phyloP scores from a whole-genome alignment of 2,888 invertebrate genomes.

The Keiferia lycopersicella region DNA sequence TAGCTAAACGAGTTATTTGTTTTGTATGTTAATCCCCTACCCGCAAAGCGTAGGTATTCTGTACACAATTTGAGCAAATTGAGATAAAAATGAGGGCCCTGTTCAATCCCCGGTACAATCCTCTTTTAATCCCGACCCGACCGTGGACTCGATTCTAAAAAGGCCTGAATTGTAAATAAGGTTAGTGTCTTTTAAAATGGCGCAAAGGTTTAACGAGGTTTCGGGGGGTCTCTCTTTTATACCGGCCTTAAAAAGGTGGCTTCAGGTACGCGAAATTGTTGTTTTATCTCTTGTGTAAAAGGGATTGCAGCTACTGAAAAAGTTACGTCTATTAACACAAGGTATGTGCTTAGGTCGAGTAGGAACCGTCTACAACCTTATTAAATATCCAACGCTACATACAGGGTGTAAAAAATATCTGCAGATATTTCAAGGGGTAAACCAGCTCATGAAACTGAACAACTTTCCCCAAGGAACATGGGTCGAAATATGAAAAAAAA shows the following conservation, averaged over 20 bases:
- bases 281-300: conserved; percentile 22
- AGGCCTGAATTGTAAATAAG: conserved; percentile 53
- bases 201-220: conserved; percentile 41
- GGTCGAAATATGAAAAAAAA: too few species aligned
- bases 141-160: conserved; percentile 52
- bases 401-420: too few species aligned
- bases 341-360: background rate
- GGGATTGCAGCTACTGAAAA: conserved; percentile 2
- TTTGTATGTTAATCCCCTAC: conserved; percentile 50
- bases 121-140: conserved; percentile 63
- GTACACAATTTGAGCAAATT: conserved; percentile 64
- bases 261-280: background rate
- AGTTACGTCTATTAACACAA: conserved; percentile 1
- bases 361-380: background rate
- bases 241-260: conserved; percentile 15
- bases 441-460: too few species aligned
- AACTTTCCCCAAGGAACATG: too few species aligned
- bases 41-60: conserved; percentile 60
- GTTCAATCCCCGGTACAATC: conserved; percentile 44
- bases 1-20: conserved; percentile 6
- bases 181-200: conserved; percentile 40
- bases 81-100: conserved; percentile 65
- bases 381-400: too few species aligned
- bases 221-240: conserved; percentile 29
- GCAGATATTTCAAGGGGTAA: too few species aligned